A percentile compares a stretch with the other conserved stretches of the same genome.
Conservation (phyloP, 2,113 vertebrate species). For the Perccottus glenii region DNA sequence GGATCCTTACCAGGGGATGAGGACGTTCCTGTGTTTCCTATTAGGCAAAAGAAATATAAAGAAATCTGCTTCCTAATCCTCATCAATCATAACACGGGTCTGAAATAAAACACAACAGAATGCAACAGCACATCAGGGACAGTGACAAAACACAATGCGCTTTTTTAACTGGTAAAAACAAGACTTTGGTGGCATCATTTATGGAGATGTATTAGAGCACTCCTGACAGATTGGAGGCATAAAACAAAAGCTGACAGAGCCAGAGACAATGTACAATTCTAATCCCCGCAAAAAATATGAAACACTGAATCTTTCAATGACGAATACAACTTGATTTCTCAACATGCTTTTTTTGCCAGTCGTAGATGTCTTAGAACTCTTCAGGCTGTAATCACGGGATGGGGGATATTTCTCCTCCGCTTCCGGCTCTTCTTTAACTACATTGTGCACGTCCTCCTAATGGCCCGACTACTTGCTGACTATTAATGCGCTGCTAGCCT, state of each 20-base stretch:
- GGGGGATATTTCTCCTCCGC: conserved; percentile 80
- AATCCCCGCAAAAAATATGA: conserved; percentile 62
- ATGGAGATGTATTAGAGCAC: conserved; percentile 63
- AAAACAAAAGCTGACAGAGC: conserved; percentile 59
- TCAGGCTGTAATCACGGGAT: conserved; percentile 79
- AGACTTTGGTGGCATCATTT: conserved; percentile 62
- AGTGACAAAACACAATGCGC: conserved; percentile 60
- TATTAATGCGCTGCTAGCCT: conserved; percentile 77
- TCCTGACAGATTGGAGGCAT: conserved; percentile 64
- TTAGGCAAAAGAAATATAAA: conserved; percentile 55
- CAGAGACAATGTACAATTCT: conserved; percentile 44
- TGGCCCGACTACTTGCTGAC: conserved; percentile 78
- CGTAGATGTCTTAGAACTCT: conserved; percentile 80
- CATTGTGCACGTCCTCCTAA: conserved; percentile 78
- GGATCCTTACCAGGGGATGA: conserved; percentile 74
- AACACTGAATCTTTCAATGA: conserved; percentile 61
- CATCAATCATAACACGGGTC: conserved; percentile 76
- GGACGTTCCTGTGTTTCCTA: conserved; percentile 68
- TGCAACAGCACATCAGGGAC: conserved; percentile 53
- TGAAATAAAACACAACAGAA: conserved; percentile 69
- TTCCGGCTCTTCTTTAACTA: conserved; percentile 70
- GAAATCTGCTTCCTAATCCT: conserved; percentile 69
- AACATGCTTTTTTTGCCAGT: conserved; percentile 65
- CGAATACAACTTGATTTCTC: conserved; percentile 62
- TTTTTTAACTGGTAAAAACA: conserved; percentile 62